phyloP scores from a whole-genome alignment of 2,888 invertebrate species.

The Lissocephala sabroskyi region DNA sequence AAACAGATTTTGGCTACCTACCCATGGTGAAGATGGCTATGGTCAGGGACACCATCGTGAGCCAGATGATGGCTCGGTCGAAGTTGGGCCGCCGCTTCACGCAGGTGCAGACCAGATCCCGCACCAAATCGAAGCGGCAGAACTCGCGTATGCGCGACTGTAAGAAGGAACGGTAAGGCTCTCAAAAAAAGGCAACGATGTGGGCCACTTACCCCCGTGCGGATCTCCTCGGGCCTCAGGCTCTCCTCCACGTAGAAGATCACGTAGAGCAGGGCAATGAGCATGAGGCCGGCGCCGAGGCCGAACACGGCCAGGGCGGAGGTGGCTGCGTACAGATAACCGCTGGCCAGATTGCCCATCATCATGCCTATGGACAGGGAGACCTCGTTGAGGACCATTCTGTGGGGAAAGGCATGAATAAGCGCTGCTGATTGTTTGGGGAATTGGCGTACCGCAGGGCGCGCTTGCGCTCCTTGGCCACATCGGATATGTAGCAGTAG shows the following conservation, averaged over 20 bases:
- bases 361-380: slow-evolving; percentile 77
- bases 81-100: slow-evolving; percentile 65
- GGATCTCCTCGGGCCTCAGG: slow-evolving; percentile 52
- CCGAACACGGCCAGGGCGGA: slow-evolving; percentile 59
- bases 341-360: slow-evolving; percentile 76
- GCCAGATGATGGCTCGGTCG: slow-evolving; percentile 71
- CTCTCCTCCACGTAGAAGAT: slow-evolving; percentile 68
- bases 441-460: slow-evolving; percentile 69
- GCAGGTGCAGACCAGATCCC: slow-evolving; percentile 68
- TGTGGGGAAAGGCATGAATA: too few species aligned
- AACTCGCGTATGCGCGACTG: slow-evolving; percentile 68
- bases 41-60: slow-evolving; percentile 67
- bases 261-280: slow-evolving; percentile 61
- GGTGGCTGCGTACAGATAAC: slow-evolving; percentile 74
- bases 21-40: slow-evolving; percentile 69
- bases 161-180: slow-evolving; percentile 6
- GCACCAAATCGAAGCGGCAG: slow-evolving; percentile 68
- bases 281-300: slow-evolving; percentile 49
- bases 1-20: slow-evolving; percentile 26
- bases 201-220: slow-evolving; percentile 50
- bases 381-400: slow-evolving; percentile 79
- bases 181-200: neutral
- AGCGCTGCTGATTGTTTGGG: too few species aligned
- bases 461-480: slow-evolving; percentile 74
- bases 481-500: slow-evolving; percentile 80